Conservation (phyloP, 2,113 vertebrate genomes). For the Turnix velox region DNA sequence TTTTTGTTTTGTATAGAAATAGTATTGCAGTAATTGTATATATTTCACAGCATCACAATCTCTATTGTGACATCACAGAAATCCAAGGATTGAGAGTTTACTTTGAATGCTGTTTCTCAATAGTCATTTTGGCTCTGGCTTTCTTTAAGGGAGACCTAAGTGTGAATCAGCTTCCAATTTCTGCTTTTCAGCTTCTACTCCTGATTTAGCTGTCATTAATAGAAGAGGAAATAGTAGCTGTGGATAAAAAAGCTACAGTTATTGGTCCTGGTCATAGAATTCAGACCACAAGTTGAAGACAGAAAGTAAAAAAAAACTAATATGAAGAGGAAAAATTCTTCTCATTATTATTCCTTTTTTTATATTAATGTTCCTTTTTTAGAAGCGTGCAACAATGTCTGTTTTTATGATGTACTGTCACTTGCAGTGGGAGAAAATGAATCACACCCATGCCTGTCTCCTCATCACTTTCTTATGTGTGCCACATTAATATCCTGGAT, state of each 20-base stretch:
- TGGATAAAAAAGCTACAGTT: not conserved
- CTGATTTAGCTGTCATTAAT: not conserved
- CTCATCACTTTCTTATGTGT: not conserved
- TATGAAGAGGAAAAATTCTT: not conserved
- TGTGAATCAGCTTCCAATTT: not conserved
- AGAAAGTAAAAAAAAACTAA: not conserved
- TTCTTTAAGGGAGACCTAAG: not conserved
- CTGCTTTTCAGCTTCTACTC: not conserved
- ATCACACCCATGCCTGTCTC: not conserved
- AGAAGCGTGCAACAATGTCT: not conserved
- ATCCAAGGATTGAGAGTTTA: not conserved
- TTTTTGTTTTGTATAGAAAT: not conserved
- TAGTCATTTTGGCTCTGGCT: not conserved
- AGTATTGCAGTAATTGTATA: not conserved
- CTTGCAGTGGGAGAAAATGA: not conserved
- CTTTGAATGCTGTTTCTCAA: not conserved
- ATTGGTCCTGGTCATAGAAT: not conserved
- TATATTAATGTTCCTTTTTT: not conserved
- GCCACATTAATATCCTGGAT: not conserved
- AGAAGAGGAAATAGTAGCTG: not conserved
- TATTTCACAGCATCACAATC: not conserved
- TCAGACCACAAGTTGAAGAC: not conserved
- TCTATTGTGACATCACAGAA: not conserved
- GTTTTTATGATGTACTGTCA: not conserved
- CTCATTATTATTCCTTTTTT: not conserved